phyloP scores from a whole-genome alignment of 1,140 invertebrate species.

The Drosophila navojoa region DNA sequence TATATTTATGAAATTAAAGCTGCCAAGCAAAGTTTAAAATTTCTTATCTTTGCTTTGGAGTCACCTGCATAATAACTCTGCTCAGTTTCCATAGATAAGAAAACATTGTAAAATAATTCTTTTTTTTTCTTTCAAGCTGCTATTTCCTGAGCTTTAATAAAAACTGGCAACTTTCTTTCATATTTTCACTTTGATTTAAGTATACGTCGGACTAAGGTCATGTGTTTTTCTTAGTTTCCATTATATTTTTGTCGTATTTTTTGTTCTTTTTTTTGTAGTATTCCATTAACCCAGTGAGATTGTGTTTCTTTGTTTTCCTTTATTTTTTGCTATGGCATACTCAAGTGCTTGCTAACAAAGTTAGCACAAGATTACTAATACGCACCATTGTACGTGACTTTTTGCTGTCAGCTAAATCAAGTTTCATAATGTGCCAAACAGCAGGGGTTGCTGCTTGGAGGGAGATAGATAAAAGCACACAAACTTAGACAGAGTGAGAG shows the following conservation, averaged over 20 bases:
- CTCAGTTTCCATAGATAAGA: no score
- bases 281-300: constrained; percentile 54
- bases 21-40: no score
- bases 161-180: not conserved
- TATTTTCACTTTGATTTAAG: no score
- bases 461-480: not conserved
- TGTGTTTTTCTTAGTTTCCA: not conserved
- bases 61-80: no score
- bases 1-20: no score
- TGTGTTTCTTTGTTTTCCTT: constrained; percentile 18
- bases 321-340: constrained; percentile 47
- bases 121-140: not conserved
- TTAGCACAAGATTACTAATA: constrained; percentile 80
- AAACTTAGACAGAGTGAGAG: not conserved
- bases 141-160: no score
- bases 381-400: constrained; percentile 80
- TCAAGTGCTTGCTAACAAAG: constrained; percentile 77
- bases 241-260: not conserved
- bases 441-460: constrained; percentile 25
- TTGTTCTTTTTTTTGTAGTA: not conserved
- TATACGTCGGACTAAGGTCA: no score
- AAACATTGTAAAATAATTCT: not conserved
- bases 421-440: constrained; percentile 74
- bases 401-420: constrained; percentile 81
- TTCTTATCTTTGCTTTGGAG: no score